Evolutionary conservation across 1,140 invertebrate genomes (phyloP).

Genomic region (Neodiprion lecontei): DNA sequence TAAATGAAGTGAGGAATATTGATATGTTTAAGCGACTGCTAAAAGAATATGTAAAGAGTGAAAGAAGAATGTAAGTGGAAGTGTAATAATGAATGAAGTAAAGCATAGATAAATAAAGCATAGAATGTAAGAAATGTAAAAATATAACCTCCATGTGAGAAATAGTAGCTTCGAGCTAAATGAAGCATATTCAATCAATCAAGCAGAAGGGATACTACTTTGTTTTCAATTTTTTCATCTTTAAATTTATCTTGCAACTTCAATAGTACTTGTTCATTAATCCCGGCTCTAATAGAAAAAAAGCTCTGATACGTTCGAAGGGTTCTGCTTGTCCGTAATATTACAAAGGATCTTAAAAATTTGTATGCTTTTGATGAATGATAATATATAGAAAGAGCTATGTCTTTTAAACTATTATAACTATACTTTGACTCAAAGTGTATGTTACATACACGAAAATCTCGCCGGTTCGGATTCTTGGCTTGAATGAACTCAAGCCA

Average conservation of each 20-base stretch:
- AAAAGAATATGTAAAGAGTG: conserved; percentile 12
- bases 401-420: not conserved
- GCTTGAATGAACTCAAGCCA: too few relatives aligned
- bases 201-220: not conserved
- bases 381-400: not conserved
- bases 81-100: too few relatives aligned
- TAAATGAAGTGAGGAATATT: conserved; percentile 2
- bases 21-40: conserved; percentile 10
- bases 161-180: too few relatives aligned
- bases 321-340: not conserved
- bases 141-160: too few relatives aligned
- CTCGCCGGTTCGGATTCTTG: too few relatives aligned
- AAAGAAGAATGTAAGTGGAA: too few relatives aligned
- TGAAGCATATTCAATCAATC: too few relatives aligned
- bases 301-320: not conserved
- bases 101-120: too few relatives aligned
- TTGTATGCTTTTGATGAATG: not conserved
- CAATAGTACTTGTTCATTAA: not conserved
- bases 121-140: too few relatives aligned
- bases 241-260: not conserved
- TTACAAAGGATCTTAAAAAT: not conserved
- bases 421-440: not conserved
- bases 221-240: not conserved
- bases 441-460: too few relatives aligned
- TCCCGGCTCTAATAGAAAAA: not conserved